Evolutionary conservation across 2,797 vertebrate species (phyloP).

Genomic region (Arctocebus calabarensis): DNA sequence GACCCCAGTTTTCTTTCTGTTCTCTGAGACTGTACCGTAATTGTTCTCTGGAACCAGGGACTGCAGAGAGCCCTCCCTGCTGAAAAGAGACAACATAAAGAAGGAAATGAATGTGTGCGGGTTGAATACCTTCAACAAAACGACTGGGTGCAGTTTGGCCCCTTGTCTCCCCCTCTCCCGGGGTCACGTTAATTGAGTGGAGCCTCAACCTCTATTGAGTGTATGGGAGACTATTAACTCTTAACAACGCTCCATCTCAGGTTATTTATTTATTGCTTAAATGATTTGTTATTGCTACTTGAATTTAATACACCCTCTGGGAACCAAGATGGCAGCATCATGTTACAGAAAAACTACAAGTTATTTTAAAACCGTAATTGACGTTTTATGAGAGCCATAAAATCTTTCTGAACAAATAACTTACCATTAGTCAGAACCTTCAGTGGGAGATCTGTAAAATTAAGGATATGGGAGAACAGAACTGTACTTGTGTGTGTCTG

Average conservation of each 20-base stretch:
- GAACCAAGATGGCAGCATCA: conserved; percentile 88
- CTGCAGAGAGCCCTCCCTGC: conserved; percentile 92
- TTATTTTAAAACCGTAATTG: conserved; percentile 92
- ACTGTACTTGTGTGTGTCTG: conserved; percentile 74
- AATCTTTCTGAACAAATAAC: conserved; percentile 91
- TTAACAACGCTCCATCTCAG: conserved; percentile 93
- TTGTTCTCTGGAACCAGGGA: conserved; percentile 91
- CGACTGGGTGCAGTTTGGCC: conserved; percentile 94
- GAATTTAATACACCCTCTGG: conserved; percentile 91
- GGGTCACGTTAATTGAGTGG: conserved; percentile 99
- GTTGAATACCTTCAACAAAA: conserved; percentile 97
- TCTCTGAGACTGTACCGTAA: conserved; percentile 93
- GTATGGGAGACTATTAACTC: conserved; percentile 99
- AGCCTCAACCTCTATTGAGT: conserved; percentile 98
- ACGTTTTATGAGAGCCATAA: conserved; percentile 90
- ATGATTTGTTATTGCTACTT: conserved; percentile 93
- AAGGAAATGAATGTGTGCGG: conserved; percentile 98
- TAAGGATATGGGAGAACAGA: conserved; percentile 83
- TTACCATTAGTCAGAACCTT: conserved; percentile 87
- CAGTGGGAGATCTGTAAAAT: conserved; percentile 87
- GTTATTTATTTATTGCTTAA: conserved; percentile 97
- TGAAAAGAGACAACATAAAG: conserved; percentile 97
- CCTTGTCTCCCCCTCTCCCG: conserved; percentile 90
- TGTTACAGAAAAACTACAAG: conserved; percentile 89
- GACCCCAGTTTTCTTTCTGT: conserved; percentile 93